Evolutionary conservation across 2,888 invertebrate species (phyloP).

Genomic region (Carcina quercana): DNA sequence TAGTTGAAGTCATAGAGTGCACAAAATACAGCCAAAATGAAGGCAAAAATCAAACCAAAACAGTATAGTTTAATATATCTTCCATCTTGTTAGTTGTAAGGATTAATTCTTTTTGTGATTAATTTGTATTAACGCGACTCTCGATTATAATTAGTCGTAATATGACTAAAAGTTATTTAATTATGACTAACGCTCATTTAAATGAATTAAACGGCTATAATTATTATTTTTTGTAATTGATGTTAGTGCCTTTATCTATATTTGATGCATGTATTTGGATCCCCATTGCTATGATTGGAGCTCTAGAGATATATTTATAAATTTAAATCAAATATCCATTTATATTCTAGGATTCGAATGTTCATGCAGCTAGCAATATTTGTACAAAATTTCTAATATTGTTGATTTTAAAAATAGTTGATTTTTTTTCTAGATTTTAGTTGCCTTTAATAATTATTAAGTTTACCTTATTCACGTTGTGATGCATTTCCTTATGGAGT

Average conservation of each 20-base stretch:
- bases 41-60: slow-evolving; percentile 41
- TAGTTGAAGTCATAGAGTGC: slow-evolving; percentile 25
- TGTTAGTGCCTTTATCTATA: slow-evolving; percentile 55
- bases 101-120: slow-evolving; percentile 28
- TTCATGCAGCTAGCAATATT: too few species aligned
- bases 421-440: slow-evolving; percentile 27
- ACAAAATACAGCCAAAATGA: slow-evolving; percentile 35
- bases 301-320: too few species aligned
- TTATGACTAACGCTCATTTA: slow-evolving; percentile 14
- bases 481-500: slow-evolving; percentile 34
- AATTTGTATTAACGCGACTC: slow-evolving; percentile 18
- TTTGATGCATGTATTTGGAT: too few species aligned
- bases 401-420: slow-evolving; percentile 29
- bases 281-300: too few species aligned
- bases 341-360: too few species aligned
- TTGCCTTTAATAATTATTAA: slow-evolving; percentile 26
- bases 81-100: slow-evolving; percentile 51
- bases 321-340: too few species aligned
- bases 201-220: slow-evolving; percentile 20
- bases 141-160: slow-evolving; percentile 7
- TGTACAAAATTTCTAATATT: slow-evolving; percentile 29
- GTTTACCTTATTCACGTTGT: slow-evolving; percentile 23
- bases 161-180: slow-evolving; percentile 12
- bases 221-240: slow-evolving; percentile 22
- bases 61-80: slow-evolving; percentile 31